Percentiles rank a stretch among this genome's conserved stretches.
These are phyloP conservation scores for Mythimna albipuncta DNA, from an alignment of 2,888 invertebrate species.

Conservation along the genomic window DNA sequence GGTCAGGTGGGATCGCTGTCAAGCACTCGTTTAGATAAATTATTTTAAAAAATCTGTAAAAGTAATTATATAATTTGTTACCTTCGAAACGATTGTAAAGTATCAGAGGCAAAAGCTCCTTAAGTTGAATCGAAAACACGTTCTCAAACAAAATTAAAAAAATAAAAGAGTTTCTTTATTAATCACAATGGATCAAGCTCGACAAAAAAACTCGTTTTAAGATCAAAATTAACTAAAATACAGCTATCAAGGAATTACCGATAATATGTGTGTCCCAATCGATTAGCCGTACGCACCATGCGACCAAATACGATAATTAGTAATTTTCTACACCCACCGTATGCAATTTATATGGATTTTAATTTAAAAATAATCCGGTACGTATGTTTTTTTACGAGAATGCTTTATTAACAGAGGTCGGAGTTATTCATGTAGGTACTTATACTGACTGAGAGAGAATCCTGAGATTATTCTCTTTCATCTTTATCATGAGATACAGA, in stretches of 20 bases:
- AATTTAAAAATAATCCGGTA: conserved; percentile 40
- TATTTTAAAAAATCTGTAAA: too few species aligned
- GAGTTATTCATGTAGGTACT: too few species aligned
- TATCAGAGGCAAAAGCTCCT: not conserved
- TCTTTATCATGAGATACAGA: too few species aligned
- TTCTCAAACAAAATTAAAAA: too few species aligned
- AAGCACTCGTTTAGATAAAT: too few species aligned
- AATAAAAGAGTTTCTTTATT: too few species aligned
- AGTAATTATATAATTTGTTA: too few species aligned
- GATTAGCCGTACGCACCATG: conserved; percentile 54
- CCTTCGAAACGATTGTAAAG: not conserved
- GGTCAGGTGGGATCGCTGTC: too few species aligned
- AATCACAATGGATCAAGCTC: not conserved
- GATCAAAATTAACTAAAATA: conserved; percentile 23
- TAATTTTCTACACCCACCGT: conserved; percentile 57
- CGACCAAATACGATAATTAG: conserved; percentile 57
- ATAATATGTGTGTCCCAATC: conserved; percentile 60
- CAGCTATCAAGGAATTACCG: conserved; percentile 41
- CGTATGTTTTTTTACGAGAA: not conserved
- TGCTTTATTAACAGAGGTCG: too few species aligned
- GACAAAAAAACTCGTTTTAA: conserved; percentile 7
- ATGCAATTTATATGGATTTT: conserved; percentile 42
- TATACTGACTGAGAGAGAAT: too few species aligned
- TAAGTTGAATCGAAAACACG: not conserved
- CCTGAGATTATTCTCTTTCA: too few species aligned